Conservation (phyloP, 2,113 vertebrate species). For the Odobenus rosmarus region DNA sequence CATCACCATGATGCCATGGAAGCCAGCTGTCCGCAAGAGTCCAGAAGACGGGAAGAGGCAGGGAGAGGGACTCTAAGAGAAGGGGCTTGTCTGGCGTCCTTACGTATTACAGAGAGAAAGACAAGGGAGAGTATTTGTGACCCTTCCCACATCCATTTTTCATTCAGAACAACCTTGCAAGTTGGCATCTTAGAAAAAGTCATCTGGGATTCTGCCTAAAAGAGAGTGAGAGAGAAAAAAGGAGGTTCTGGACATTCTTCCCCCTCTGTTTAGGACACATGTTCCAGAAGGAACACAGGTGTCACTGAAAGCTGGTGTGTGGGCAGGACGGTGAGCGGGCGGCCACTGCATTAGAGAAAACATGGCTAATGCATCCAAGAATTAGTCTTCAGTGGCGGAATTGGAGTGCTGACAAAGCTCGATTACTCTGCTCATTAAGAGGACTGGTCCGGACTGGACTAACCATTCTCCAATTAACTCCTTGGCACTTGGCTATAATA, state of each 20-base stretch:
- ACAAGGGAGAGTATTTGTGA: not conserved
- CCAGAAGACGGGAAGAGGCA: not conserved
- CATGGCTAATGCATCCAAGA: not conserved
- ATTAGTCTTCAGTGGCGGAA: not conserved
- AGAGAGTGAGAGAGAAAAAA: not conserved
- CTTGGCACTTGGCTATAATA: slow-evolving; percentile 66
- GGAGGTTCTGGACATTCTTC: not conserved
- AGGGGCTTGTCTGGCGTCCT: no score
- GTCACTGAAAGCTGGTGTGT: not conserved
- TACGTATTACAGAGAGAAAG: not conserved
- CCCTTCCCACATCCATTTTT: not conserved
- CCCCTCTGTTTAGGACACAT: not conserved
- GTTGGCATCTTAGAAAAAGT: not conserved
- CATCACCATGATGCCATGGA: not conserved
- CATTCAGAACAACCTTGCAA: not conserved
- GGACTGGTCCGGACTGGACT: slow-evolving; percentile 28
- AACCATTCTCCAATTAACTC: slow-evolving; percentile 67
- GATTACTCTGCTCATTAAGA: slow-evolving; percentile 69
- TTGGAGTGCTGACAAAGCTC: slow-evolving; percentile 47
- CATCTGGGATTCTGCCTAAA: not conserved
- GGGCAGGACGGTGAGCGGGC: not conserved
- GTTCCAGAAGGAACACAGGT: not conserved
- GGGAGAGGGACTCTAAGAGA: not conserved
- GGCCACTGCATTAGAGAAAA: not conserved
- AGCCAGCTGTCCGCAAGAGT: not conserved